phyloP scores from a whole-genome alignment of 2,797 vertebrate species.

The Otus scops region DNA sequence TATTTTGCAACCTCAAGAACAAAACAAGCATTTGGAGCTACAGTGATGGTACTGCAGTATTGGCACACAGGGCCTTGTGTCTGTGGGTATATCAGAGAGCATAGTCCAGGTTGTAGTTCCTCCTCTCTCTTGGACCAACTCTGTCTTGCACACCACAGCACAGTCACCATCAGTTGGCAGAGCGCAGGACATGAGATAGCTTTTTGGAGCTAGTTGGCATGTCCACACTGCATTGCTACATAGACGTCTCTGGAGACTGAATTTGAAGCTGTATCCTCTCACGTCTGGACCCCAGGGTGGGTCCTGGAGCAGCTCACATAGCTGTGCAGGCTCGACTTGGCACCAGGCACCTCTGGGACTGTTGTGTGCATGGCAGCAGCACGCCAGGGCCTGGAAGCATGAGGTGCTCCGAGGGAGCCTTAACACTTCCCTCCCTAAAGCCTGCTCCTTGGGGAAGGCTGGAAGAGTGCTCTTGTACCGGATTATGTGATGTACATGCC shows the following conservation, averaged over 20 bases:
- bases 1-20: neutral
- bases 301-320: neutral
- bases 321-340: neutral
- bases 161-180: neutral
- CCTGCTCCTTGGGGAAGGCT: neutral
- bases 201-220: neutral
- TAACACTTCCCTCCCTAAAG: neutral
- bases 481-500: neutral
- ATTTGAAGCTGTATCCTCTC: neutral
- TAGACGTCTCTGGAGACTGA: neutral
- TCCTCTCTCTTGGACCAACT: neutral
- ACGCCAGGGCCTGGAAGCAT: neutral
- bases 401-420: neutral
- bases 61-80: neutral
- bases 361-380: neutral
- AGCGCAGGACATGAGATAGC: neutral
- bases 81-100: neutral
- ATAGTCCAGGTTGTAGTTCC: neutral
- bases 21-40: neutral
- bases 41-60: neutral
- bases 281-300: fast-evolving
- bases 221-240: neutral
- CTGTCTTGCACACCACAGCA: neutral
- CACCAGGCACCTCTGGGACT: neutral
- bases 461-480: neutral